phyloP scores from a whole-genome alignment of 2,888 invertebrate species.

The Pteria penguin region DNA sequence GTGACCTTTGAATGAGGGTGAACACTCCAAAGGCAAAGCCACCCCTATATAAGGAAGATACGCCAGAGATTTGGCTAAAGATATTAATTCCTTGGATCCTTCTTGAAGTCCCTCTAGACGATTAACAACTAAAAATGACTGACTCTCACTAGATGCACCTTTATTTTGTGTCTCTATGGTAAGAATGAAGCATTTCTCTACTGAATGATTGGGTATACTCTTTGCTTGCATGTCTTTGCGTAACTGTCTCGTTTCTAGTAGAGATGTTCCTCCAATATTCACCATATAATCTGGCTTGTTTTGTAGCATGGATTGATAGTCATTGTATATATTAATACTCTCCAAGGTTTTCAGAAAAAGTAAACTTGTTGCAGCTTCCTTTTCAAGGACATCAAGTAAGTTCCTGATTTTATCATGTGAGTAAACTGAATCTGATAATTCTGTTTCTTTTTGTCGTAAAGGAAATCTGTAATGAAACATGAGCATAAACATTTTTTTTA shows the following conservation, averaged over 20 bases:
- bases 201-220: neutral
- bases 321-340: neutral
- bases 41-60: neutral
- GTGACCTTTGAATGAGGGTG: neutral
- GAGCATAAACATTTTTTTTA: too few species aligned
- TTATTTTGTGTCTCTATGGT: neutral
- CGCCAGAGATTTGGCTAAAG: constrained; percentile 6
- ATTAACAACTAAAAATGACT: constrained; percentile 55
- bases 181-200: neutral
- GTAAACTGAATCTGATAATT: constrained; percentile 2
- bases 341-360: neutral
- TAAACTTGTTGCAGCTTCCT: neutral
- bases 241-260: neutral
- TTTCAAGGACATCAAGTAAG: neutral
- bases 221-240: neutral
- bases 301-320: neutral
- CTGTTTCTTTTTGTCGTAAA: neutral
- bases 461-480: constrained; percentile 10
- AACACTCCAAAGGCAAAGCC: neutral
- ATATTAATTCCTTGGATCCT: constrained; percentile 42
- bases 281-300: neutral
- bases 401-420: neutral
- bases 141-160: neutral
- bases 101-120: constrained; percentile 47
- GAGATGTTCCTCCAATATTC: neutral